Percentiles rank a stretch among this genome's conserved stretches.
Evolutionary conservation across 2,888 invertebrate species (phyloP).

Genomic region (Calliphora vomitoria): DNA sequence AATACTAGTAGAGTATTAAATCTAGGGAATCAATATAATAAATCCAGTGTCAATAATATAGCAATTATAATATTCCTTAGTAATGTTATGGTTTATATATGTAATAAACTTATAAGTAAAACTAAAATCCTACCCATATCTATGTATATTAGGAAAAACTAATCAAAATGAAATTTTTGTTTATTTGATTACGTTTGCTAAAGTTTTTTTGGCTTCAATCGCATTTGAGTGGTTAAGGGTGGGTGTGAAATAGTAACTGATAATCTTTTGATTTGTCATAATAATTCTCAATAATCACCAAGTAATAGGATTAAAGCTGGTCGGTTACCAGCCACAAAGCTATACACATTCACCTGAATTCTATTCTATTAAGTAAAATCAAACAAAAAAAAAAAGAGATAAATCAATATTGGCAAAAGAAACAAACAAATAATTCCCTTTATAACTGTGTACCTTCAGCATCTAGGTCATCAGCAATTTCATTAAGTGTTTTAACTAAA

Average conservation of each 20-base stretch:
- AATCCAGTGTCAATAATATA: too few relatives aligned
- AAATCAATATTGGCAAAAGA: constrained; percentile 17
- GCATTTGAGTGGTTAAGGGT: background rate
- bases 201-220: background rate
- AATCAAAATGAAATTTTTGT: background rate
- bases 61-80: too few relatives aligned
- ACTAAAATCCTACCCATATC: too few relatives aligned
- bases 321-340: constrained; percentile 3
- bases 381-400: background rate
- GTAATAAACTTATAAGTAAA: too few relatives aligned
- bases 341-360: constrained; percentile 24
- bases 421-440: background rate
- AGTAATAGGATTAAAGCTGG: constrained; percentile 50
- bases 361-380: background rate
- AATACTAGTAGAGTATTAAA: too few relatives aligned
- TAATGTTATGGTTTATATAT: too few relatives aligned
- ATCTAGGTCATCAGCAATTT: constrained; percentile 49
- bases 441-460: background rate
- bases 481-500: constrained; percentile 41
- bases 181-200: background rate
- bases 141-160: too few relatives aligned
- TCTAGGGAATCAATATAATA: too few relatives aligned
- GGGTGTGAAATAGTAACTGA: constrained; percentile 26
- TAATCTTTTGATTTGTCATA: constrained; percentile 33
- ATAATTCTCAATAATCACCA: constrained; percentile 50